These are phyloP conservation scores for Empidonax traillii DNA, from an alignment of 2,113 vertebrate species.

Conservation along the genomic window DNA sequence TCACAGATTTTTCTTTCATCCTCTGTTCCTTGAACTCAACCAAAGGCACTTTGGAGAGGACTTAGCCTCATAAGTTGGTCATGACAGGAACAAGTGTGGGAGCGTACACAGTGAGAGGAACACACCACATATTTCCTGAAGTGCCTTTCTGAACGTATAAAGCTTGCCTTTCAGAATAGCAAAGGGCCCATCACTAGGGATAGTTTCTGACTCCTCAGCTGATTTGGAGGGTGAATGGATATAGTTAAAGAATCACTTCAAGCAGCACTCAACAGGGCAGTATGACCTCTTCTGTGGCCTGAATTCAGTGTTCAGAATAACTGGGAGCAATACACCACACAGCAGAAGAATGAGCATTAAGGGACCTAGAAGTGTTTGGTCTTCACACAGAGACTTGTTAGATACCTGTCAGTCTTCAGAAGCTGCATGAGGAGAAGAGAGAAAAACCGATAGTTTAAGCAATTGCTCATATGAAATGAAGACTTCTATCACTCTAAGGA, in stretches of 20 bases:
- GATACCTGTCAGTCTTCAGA: not conserved
- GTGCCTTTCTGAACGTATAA: not conserved
- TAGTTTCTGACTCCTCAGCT: not conserved
- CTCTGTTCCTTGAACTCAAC: not conserved
- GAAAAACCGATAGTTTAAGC: not conserved
- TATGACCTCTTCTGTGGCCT: not conserved
- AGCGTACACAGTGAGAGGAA: not conserved
- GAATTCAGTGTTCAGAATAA: not conserved
- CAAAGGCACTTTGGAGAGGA: not conserved
- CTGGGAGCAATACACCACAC: accelerated
- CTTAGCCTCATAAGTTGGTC: not conserved
- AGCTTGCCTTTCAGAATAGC: not conserved
- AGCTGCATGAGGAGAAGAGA: not conserved
- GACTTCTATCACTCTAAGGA: not conserved
- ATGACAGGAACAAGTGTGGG: not conserved
- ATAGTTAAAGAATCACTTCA: not conserved
- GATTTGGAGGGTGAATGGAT: not conserved
- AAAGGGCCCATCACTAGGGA: not conserved
- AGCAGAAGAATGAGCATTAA: not conserved
- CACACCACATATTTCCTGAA: not conserved
- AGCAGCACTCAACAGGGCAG: not conserved
- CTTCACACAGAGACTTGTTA: not conserved
- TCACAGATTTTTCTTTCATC: not conserved
- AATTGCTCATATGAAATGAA: not conserved
- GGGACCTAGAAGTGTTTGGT: not conserved